Evolutionary conservation across 2,888 invertebrate genomes (phyloP).

Genomic region (Orchesellides sinensis): DNA sequence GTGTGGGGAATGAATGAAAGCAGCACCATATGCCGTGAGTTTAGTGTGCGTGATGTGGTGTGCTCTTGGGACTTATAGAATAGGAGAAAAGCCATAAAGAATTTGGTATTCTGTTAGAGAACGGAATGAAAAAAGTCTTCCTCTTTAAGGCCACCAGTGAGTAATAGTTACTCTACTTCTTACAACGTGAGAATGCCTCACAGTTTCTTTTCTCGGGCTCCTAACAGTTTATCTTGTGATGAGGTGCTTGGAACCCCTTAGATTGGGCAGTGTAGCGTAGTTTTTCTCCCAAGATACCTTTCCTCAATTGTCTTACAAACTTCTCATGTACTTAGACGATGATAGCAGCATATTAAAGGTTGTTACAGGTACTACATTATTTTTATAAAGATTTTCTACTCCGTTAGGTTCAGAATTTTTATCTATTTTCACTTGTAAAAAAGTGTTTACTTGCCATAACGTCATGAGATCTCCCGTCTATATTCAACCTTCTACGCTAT

Average conservation of each 20-base stretch:
- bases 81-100: background rate
- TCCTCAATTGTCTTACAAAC: constrained; percentile 13
- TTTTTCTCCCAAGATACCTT: constrained; percentile 11
- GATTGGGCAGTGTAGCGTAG: too few species aligned
- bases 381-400: background rate
- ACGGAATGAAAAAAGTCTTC: constrained; percentile 2
- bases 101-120: background rate
- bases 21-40: background rate
- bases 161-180: background rate
- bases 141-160: background rate
- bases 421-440: too few species aligned
- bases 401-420: background rate
- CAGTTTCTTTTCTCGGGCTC: background rate
- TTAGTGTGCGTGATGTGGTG: constrained; percentile 61
- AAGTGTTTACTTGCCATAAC: constrained; percentile 25
- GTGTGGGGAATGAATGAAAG: constrained; percentile 1
- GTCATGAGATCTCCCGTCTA: constrained; percentile 14
- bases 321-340: too few species aligned
- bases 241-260: background rate
- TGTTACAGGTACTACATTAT: background rate
- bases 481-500: background rate
- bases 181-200: background rate
- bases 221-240: background rate
- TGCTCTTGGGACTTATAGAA: constrained; percentile 24
- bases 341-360: too few species aligned